Evolutionary conservation across 2,797 vertebrate genomes (phyloP), one percentile per base, ranked within the genome.

Genomic region (Danio aesculapii): DNA sequence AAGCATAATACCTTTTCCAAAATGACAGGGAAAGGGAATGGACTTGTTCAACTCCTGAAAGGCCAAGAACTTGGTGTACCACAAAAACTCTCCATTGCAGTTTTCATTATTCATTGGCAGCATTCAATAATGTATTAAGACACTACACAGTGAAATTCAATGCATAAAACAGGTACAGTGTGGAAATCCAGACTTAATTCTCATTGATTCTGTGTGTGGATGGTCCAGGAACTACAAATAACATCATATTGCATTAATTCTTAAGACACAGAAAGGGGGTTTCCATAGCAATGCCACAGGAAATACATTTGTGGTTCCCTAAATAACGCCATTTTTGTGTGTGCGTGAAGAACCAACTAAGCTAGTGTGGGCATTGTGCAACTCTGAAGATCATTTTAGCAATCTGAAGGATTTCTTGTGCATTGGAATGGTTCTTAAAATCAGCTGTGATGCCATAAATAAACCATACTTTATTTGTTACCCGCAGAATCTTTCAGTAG

Each of bases 1-100:
- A 69, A 50, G 19, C 21, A 58, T 79, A 63, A 71, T 19, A 44
- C 10, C 16, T 72, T 73, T 76, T 75, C 77, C 74, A 62, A 52
- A 49, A 44, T 44, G 30, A 59, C 47, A 75, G 43, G 10, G 39
- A 79, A 81, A 62, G 57, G 68, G 49, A 68, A 77, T 73, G 9
- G n/a, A 66, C 62, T 43, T 59, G 63, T 75, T 63, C 30, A 44
- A 46, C n/a, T 64, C n/a, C 17, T 57, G 1, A 57, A 77, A 58
- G 62, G 63, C 17, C 52, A 58, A 67, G 14, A 68, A 77, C 63
- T 68, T 58, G 9, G 64, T 67, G 63, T 12, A 77, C 63, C 19
- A 47, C 44, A 39, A 64, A 43, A 11, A n/a, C 63, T 41, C 59
- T 75, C 8, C 46, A 52, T 46, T 21, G 58, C 46, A 50, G 10